Conservation (phyloP, 92 coral and sea anemone genomes). For the Montipora capitata region DNA sequence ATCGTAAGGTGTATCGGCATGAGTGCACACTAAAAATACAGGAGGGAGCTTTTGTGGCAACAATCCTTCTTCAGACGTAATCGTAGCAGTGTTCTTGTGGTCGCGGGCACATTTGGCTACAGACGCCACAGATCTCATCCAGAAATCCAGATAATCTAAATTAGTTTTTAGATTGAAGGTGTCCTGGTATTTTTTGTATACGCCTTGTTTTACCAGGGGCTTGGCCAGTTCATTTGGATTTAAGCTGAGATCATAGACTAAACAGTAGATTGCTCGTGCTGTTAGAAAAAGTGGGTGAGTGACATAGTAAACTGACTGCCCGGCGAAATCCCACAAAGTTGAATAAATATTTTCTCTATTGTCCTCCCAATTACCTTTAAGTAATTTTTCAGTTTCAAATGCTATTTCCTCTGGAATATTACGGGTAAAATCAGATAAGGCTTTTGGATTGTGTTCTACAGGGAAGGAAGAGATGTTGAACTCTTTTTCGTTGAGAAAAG, state of each 20-base stretch:
- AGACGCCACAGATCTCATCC: conserved; percentile 72
- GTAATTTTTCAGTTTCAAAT: not conserved
- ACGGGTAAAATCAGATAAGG: not conserved
- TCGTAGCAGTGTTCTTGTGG: not conserved
- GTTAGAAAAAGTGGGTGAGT: conserved; percentile 79
- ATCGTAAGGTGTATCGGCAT: conserved; percentile 60
- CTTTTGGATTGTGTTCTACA: not conserved
- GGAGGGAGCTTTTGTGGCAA: conserved; percentile 23
- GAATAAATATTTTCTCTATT: conserved; percentile 1
- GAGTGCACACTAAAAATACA: conserved; percentile 75
- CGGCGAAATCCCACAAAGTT: conserved; percentile 80
- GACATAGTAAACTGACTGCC: conserved; percentile 72
- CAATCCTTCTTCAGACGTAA: not conserved
- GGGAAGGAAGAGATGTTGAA: not conserved
- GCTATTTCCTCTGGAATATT: conserved; percentile 34
- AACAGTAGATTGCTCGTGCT: conserved; percentile 63
- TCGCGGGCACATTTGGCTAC: not conserved
- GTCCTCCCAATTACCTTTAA: conserved; percentile 2
- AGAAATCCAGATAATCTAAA: conserved; percentile 68
- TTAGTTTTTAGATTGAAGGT: conserved; percentile 36
- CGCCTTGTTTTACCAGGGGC: conserved; percentile 47
- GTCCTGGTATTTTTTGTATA: conserved; percentile 5
- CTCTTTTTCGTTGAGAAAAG: not conserved
- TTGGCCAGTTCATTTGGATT: conserved; percentile 42
- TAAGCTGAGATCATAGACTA: conserved; percentile 57